A percentile compares a stretch with the other conserved stretches of the same genome.
Conservation (phyloP, 2,113 vertebrate genomes). For the Leuciscus idus region DNA sequence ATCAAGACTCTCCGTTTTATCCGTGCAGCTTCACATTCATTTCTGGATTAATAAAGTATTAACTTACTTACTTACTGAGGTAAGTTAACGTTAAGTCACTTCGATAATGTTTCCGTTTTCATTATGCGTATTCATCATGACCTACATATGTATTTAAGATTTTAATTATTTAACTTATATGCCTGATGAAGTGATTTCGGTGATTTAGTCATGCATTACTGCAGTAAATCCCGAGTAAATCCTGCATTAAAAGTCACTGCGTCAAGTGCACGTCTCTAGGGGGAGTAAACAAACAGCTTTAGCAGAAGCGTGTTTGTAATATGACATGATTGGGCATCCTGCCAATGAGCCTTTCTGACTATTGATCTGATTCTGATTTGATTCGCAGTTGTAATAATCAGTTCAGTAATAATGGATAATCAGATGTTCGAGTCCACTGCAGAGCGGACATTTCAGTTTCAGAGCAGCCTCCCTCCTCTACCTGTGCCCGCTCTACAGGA, state of each 20-base stretch:
- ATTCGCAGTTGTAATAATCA: constrained; percentile 30
- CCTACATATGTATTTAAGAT: background rate
- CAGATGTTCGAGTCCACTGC: constrained; percentile 75
- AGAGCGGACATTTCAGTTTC: constrained; percentile 91
- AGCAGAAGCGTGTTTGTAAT: background rate
- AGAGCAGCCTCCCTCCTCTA: constrained; percentile 84
- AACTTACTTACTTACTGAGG: background rate
- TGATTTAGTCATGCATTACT: background rate
- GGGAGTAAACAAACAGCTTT: background rate
- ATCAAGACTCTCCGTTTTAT: background rate
- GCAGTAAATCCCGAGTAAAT: background rate
- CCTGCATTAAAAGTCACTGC: background rate
- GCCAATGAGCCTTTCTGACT: background rate
- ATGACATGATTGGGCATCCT: background rate
- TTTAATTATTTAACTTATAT: background rate
- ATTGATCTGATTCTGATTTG: background rate
- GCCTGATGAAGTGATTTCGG: background rate
- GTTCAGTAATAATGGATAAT: constrained; percentile 80
- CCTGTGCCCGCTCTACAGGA: constrained; percentile 87
- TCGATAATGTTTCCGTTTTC: background rate
- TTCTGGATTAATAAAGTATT: background rate
- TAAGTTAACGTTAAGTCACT: background rate
- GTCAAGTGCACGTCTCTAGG: background rate
- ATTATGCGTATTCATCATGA: background rate
- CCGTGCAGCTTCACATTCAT: background rate